Base-by-base conservation (phyloP, 2,888 invertebrate genomes). In the Bhutanitis thaidina region DNA sequence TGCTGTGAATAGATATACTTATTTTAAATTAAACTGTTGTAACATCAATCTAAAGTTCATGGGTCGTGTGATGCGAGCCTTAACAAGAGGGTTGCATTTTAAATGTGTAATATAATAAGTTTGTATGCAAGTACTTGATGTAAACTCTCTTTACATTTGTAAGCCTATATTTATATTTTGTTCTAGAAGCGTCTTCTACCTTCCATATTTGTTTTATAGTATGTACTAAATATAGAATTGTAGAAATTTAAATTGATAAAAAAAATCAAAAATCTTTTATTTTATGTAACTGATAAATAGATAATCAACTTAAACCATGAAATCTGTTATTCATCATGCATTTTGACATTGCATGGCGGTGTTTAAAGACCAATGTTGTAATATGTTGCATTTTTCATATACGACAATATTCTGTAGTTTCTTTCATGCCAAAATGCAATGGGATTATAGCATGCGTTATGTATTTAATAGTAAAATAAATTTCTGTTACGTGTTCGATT, bases 1-100 rank as follows among this genome's bases (percentile, higher is more conserved):
- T 88, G 88, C 88, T 89, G 88, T 88, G 88, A 88, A 88, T 89
- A 89, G 86, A 74, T 80, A 83, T 86, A 85, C 79, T 80, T 79
- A 74, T 72, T 71, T 73, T 75, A 77, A 77, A 76, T 75, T 77
- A 79, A 79, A 85, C 86, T 86, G 88, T 87, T 86, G 84, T 86
- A 86, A 78, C 78, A 79, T 81, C 80, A 74, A 74, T 74, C 69
- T 80, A 76, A 78, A 80, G 75, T 56, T 80, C 74, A 63, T 69
- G 76, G 77, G 73, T 74, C 74, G 77, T 72, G 75, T 72, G 71
- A 73, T 75, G 69, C 65, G 75, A 74, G 71, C 78, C 79, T 78
- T 73, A 68, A 63, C 56, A 70, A 73, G 74, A 74, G 78, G 81
- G 78, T 82, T 83, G 86, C 86, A 87, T 87, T 87, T 87, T 82